Evolutionary conservation across 1,140 invertebrate genomes (phyloP), one percentile per base, ranked within the genome.

Genomic region (Stenopsyche tienmushanensis): DNA sequence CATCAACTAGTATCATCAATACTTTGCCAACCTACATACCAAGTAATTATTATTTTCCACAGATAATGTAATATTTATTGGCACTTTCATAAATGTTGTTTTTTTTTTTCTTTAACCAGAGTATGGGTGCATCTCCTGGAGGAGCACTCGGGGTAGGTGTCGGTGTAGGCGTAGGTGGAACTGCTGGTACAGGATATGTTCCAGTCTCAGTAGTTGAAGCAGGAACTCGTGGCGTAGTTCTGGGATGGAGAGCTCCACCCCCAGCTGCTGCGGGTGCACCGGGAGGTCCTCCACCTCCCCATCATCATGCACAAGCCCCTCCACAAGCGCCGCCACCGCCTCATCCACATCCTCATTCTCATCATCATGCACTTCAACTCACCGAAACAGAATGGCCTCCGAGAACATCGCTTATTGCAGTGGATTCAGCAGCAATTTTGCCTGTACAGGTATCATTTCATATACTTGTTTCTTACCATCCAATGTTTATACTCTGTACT

Each of bases 1-100:
- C 91, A 92, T 75, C 92, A 93, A 73, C 79, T 96, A 69, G 92
- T 96, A 10, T 93, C 93, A 3, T 94, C 94, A 42, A 93, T 97
- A 70, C 80, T 95, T n/a, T 95, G 92, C 77, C 92, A 91, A 71
- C 82, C 86, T 42, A 85, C 84, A n/a, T 95, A 94, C 74, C 93
- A 94, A 80, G 88, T 89, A 8, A 87, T 24, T 64, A 66, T 23
- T 13, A 13, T 49, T 7, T 17, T 21, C 8, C 15, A n/a, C n/a
- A n/a, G n/a, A n/a, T n/a, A n/a, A 9, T 41, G n/a, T 41, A 9
- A 9, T n/a, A 41, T 41, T n/a, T n/a, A n/a, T n/a, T n/a, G n/a
- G n/a, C n/a, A n/a, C n/a, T n/a, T n/a, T n/a, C n/a, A 13, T 44
- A 59, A 59, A 18, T 45, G 10, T 55, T 29, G 5, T 54, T 2